phyloP scores from a whole-genome alignment of 92 coral and sea anemone species.

The Phenganax marumi region DNA sequence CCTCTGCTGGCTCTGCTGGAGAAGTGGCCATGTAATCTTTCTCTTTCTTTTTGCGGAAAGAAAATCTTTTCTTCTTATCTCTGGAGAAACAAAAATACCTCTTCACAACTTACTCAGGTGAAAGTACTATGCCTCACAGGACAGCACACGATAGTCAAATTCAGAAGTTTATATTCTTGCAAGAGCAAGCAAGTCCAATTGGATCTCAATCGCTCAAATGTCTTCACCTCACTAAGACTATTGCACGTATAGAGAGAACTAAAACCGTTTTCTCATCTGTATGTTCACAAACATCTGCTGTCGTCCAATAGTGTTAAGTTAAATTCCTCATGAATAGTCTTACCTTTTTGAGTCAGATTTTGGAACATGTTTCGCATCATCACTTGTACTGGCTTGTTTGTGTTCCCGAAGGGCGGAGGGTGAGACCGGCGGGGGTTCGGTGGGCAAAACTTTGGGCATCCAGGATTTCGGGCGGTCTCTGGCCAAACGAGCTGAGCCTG shows the following conservation, averaged over 20 bases:
- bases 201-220: too few relatives aligned
- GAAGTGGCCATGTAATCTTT: conserved; percentile 22
- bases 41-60: conserved; percentile 37
- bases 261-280: too few relatives aligned
- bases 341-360: conserved; percentile 5
- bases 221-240: neutral
- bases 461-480: conserved; percentile 42
- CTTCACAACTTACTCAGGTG: too few relatives aligned
- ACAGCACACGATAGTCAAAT: too few relatives aligned
- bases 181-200: too few relatives aligned
- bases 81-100: too few relatives aligned
- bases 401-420: conserved; percentile 38
- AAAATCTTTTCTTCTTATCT: conserved; percentile 28
- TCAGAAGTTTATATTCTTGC: too few relatives aligned
- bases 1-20: conserved; percentile 6
- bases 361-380: neutral
- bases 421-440: conserved; percentile 14
- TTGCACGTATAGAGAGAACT: too few relatives aligned
- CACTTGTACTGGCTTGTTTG: neutral
- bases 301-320: too few relatives aligned
- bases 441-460: conserved; percentile 41
- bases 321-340: too few relatives aligned
- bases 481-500: conserved; percentile 1
- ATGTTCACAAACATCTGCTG: too few relatives aligned
- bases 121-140: too few relatives aligned